Conservation (phyloP, 2,797 vertebrate species). For the Pipistrellus nathusii region DNA sequence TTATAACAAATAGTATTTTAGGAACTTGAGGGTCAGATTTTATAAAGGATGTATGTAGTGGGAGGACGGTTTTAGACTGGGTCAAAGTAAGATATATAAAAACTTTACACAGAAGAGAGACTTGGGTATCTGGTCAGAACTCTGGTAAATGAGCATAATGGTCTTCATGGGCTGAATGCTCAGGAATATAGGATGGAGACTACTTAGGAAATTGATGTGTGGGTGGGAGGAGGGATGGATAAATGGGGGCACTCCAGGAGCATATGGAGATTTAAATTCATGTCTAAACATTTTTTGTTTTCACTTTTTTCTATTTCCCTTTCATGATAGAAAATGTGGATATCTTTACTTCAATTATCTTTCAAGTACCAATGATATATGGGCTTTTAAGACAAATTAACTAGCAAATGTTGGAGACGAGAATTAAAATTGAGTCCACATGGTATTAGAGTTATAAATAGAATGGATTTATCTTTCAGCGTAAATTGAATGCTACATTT, state of each 20-base stretch:
- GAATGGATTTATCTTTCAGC: slow-evolving; percentile 42
- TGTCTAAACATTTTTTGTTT: neutral
- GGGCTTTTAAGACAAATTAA: slow-evolving; percentile 32
- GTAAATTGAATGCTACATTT: slow-evolving; percentile 19
- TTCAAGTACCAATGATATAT: neutral
- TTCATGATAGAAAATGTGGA: neutral
- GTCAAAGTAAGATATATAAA: neutral
- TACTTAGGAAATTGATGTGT: neutral
- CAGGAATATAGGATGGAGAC: too few species aligned
- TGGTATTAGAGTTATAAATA: slow-evolving; percentile 50
- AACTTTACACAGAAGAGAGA: neutral
- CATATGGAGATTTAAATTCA: neutral
- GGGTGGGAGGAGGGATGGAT: neutral
- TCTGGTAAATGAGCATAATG: neutral
- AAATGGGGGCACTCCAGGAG: neutral
- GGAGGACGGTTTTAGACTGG: neutral
- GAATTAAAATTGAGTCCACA: neutral
- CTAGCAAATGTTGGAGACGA: slow-evolving; percentile 19
- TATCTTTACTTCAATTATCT: slow-evolving; percentile 21
- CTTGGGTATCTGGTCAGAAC: neutral
- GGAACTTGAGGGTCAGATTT: neutral
- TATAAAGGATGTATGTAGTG: rapidly evolving
- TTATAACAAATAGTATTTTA: neutral
- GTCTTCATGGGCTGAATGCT: rapidly evolving
- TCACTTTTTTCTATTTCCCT: neutral